A percentile compares a stretch with the other conserved stretches of the same genome.
phyloP scores from a whole-genome alignment of 2,113 vertebrate genomes.

The Silurus meridionalis region DNA sequence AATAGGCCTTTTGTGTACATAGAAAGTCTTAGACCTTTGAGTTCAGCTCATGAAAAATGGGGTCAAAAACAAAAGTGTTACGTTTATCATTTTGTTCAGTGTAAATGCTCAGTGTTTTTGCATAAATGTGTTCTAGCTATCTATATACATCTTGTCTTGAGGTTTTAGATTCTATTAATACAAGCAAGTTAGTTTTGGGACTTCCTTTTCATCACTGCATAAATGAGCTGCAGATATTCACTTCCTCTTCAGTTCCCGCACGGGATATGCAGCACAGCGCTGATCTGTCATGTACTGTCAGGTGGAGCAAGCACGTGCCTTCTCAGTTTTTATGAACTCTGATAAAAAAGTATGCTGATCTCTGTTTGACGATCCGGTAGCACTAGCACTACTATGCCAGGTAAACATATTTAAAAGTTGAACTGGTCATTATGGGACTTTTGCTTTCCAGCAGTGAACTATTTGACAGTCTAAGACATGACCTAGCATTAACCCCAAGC shows the following conservation, averaged over 20 bases:
- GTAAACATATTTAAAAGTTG: no score
- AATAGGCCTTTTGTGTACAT: no score
- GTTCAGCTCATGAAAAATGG: no score
- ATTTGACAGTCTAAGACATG: no score
- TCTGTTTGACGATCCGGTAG: not conserved
- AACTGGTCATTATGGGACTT: no score
- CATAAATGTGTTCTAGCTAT: not conserved
- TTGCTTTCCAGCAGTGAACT: no score
- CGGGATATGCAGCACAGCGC: not conserved
- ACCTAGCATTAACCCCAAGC: no score
- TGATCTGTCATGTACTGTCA: not conserved
- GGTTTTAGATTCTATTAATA: not conserved
- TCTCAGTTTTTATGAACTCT: not conserved
- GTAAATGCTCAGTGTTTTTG: no score
- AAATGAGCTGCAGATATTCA: constrained; percentile 42
- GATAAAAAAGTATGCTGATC: not conserved
- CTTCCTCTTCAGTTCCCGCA: constrained; percentile 37
- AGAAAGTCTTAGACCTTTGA: no score
- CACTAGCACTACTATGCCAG: not conserved
- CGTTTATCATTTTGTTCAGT: no score
- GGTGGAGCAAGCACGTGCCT: not conserved
- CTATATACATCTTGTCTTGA: not conserved
- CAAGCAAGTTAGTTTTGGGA: not conserved
- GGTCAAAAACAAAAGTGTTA: no score
- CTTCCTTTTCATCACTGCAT: constrained; percentile 32